Conservation (phyloP, 2,113 vertebrate species). For the Toxotes chatareus region DNA sequence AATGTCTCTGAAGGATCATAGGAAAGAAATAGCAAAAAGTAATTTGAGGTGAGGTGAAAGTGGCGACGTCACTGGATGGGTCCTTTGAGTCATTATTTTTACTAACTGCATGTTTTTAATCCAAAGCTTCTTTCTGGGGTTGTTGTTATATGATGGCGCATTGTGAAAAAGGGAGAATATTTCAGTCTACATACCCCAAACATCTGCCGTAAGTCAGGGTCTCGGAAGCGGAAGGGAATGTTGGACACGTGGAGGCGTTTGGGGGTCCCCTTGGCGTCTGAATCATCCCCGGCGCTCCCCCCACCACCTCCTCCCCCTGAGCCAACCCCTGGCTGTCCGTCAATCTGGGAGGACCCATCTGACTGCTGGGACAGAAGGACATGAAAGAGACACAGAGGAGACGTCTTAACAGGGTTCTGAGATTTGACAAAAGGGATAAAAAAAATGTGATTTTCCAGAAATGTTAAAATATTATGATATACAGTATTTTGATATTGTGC, state of each 20-base stretch:
- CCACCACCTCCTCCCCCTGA: constrained; percentile 75
- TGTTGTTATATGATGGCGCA: constrained; percentile 9
- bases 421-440: not conserved
- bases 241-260: constrained; percentile 99
- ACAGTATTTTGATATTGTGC: not conserved
- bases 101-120: constrained; percentile 10
- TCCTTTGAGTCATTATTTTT: constrained; percentile 15
- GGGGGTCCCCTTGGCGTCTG: constrained; percentile 94
- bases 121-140: not conserved
- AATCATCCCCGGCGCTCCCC: constrained; percentile 84
- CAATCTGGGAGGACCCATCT: constrained; percentile 94
- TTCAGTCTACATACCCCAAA: constrained; percentile 91
- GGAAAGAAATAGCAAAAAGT: not conserved
- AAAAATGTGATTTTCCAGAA: not conserved
- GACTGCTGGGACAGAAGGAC: constrained; percentile 86
- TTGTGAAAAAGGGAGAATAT: not conserved
- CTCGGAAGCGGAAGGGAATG: constrained; percentile 99
- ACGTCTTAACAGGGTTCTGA: not conserved
- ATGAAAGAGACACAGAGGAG: not conserved
- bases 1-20: not conserved
- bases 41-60: not conserved
- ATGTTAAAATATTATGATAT: not conserved
- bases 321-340: constrained; percentile 85
- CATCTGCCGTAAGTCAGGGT: constrained; percentile 99
- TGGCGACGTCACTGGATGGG: not conserved